A percentile compares a stretch with the other conserved stretches of the same genome.
Evolutionary conservation across 1,140 invertebrate genomes (phyloP).

Genomic region (Nebria ingens): DNA sequence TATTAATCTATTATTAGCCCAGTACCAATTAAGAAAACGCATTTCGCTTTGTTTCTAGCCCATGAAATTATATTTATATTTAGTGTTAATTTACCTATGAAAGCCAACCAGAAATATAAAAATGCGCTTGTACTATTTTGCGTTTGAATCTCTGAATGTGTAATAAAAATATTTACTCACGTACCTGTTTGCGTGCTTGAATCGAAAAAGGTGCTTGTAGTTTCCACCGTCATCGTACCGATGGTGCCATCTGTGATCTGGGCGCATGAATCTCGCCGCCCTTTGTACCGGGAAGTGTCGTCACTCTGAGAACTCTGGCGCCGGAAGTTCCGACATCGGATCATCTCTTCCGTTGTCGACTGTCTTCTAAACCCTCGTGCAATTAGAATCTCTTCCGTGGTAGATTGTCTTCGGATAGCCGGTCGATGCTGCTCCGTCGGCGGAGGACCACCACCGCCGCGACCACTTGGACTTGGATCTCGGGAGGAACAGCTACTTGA

Average conservation of each 20-base stretch:
- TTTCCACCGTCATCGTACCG: constrained; percentile 85
- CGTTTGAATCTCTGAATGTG: too few species aligned
- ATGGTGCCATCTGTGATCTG: constrained; percentile 88
- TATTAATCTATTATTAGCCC: too few species aligned
- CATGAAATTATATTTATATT: too few species aligned
- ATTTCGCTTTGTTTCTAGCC: too few species aligned
- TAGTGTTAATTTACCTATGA: too few species aligned
- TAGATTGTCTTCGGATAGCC: constrained; percentile 72
- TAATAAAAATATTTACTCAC: too few species aligned
- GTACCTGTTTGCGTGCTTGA: constrained; percentile 87
- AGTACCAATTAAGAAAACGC: too few species aligned
- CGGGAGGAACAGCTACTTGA: constrained; percentile 60
- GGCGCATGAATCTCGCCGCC: constrained; percentile 73
- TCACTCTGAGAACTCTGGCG: constrained; percentile 71
- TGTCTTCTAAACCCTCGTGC: constrained; percentile 79
- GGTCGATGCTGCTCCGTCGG: constrained; percentile 48
- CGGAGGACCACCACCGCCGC: constrained; percentile 34
- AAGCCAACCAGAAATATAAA: too few species aligned
- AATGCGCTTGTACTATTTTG: too few species aligned
- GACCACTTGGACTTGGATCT: constrained; percentile 61
- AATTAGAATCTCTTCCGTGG: constrained; percentile 84
- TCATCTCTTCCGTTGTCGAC: constrained; percentile 86
- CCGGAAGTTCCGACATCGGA: constrained; percentile 76
- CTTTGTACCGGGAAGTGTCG: constrained; percentile 62
- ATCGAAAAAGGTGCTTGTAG: constrained; percentile 83